Percentiles rank a stretch among this genome's conserved stretches.
Conservation (phyloP, 2,888 invertebrate species). For the Tenthredo scrophulariae region DNA sequence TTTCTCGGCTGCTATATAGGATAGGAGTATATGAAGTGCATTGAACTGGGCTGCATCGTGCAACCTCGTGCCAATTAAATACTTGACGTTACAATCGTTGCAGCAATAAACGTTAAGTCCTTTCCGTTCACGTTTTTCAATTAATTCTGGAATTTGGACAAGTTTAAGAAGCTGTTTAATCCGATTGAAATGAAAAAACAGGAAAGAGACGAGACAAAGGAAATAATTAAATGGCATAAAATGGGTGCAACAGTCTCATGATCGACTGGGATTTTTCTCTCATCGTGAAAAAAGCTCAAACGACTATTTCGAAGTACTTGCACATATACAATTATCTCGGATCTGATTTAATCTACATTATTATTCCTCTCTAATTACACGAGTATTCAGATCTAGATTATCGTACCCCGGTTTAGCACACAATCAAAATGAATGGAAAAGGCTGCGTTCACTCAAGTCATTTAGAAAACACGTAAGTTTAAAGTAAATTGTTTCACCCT, state of each 20-base stretch:
- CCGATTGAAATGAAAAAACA: neutral
- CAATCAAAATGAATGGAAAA: neutral
- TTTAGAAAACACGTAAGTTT: neutral
- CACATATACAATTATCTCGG: neutral
- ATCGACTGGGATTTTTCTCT: neutral
- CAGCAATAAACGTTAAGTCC: neutral
- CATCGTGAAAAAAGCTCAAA: neutral
- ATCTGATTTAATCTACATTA: neutral
- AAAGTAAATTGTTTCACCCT: neutral
- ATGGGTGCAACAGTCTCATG: too few species aligned
- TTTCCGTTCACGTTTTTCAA: neutral
- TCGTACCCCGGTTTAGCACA: neutral
- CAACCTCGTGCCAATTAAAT: slow-evolving; percentile 10
- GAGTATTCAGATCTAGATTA: neutral
- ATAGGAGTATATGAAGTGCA: neutral
- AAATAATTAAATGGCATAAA: neutral
- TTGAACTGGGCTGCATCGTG: neutral
- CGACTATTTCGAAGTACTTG: neutral
- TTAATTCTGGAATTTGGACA: neutral
- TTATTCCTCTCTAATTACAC: neutral
- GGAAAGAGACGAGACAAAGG: neutral
- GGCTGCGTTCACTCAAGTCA: neutral
- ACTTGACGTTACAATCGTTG: neutral
- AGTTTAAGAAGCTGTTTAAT: neutral
- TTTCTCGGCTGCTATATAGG: neutral